Evolutionary conservation across 35 echinoderm and acorn worm genomes (phyloP), one percentile per base, ranked within the genome.

Genomic region (Eucidaris tribuloides): DNA sequence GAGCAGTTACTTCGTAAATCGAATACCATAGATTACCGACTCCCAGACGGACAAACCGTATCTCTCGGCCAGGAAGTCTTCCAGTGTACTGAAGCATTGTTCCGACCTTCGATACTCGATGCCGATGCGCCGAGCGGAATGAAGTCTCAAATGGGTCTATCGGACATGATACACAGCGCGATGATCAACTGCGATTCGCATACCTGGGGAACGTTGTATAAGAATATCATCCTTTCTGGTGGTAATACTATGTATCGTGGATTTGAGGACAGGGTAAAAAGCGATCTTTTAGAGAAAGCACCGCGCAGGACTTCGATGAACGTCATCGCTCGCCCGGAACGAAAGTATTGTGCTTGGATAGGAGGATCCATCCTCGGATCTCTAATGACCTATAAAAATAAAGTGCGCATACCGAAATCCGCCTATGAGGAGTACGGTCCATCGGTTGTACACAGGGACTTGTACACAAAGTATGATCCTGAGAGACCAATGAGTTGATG

Each of bases 241-340:
- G 77, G 77, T 7, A 80, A 80, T 24, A 57, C 77, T 5, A 80
- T 80, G 77, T 46, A 80, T 36, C 48, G 46, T 7, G 77, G 77
- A 32, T 50, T 80, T n/a, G 46, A 30, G 22, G 77, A 58, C 2
- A 28, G 77, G 5, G 7, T 80, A 27, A 80, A 28, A 5, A 55
- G 2, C 9, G 77, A 80, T 13, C 45, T 80, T 20, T 25, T 55
- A 24, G 40, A 3, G 24, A 13, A 30, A 27, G 71, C 28, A 7
- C 20, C 42, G 22, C 45, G 29, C 7, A 19, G 27, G 25, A 36
- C 41, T 24, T 31, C 24, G 13, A 24, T 80, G 45, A 80, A 80
- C 18, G 77, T 80, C 14, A 80, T 80, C 77, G 41, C 40, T 9
- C 77, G 43, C n/a, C 77, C 77, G 1, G 77, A 80, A 22, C 46